These are phyloP conservation scores for Rhynchotus rufescens DNA, from an alignment of 2,797 vertebrate species.

Conservation along the genomic window DNA sequence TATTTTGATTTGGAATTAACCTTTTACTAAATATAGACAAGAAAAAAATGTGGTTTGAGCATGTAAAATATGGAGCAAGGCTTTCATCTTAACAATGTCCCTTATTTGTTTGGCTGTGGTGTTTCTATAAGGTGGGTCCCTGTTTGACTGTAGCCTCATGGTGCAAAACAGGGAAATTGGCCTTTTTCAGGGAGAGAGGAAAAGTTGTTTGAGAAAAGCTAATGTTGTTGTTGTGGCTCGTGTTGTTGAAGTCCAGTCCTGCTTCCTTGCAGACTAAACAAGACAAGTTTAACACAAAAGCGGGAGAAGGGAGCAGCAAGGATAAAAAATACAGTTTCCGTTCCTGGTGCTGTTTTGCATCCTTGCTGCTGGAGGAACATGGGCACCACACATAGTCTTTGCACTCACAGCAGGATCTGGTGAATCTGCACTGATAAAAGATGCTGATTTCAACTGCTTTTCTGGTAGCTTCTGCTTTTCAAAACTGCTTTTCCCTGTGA, in stretches of 20 bases:
- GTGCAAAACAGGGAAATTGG: background rate
- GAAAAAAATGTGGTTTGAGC: background rate
- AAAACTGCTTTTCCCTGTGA: background rate
- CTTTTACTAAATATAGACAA: conserved; percentile 25
- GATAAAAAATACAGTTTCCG: conserved; percentile 3
- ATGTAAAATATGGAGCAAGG: background rate
- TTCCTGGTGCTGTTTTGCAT: conserved; percentile 2
- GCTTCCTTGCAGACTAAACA: conserved; percentile 73
- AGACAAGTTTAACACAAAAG: conserved; percentile 51
- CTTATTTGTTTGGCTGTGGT: background rate
- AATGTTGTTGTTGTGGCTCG: background rate
- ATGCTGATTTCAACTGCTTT: background rate
- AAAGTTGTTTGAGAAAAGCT: conserved; percentile 33
- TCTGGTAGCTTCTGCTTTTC: background rate
- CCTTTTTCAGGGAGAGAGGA: conserved; percentile 25
- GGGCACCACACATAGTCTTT: background rate
- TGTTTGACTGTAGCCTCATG: background rate
- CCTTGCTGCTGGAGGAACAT: background rate
- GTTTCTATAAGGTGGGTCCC: background rate
- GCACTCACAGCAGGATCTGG: background rate
- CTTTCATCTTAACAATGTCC: background rate
- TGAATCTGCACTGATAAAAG: background rate
- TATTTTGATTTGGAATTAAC: conserved; percentile 38
- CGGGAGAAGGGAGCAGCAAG: conserved; percentile 28
- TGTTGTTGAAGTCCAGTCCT: conserved; percentile 28